phyloP scores from a whole-genome alignment of 2,113 vertebrate genomes.

The Laterallus jamaicensis region DNA sequence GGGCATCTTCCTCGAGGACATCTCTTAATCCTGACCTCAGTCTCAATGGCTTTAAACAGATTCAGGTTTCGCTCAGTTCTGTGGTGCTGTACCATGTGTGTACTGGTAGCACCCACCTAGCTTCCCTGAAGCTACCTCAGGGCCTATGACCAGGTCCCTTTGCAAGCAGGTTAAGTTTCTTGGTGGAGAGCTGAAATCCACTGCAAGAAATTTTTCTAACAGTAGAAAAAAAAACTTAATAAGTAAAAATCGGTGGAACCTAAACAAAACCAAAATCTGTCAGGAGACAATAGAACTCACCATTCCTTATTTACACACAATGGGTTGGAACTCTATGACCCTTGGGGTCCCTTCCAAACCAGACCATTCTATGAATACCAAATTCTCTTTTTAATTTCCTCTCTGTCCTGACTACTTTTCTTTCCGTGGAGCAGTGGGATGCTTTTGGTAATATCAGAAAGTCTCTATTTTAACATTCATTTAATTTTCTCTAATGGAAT shows the following conservation, averaged over 20 bases:
- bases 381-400: background rate
- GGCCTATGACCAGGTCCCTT: background rate
- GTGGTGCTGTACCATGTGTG: too few species aligned
- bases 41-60: background rate
- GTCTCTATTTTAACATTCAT: background rate
- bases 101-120: accelerated
- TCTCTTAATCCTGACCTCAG: background rate
- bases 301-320: background rate
- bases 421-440: background rate
- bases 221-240: background rate
- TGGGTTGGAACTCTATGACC: too few species aligned
- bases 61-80: background rate
- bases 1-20: background rate
- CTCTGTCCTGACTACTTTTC: background rate
- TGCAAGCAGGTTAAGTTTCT: accelerated
- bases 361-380: too few species aligned
- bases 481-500: background rate
- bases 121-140: background rate
- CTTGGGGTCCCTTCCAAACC: too few species aligned
- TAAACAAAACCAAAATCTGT: background rate
- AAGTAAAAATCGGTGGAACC: background rate
- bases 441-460: background rate
- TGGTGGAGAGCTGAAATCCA: background rate
- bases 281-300: background rate
- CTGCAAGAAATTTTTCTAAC: background rate